These are phyloP conservation scores for Benthosema pterotum DNA, from an alignment of 2,797 vertebrate species.

Conservation along the genomic window DNA sequence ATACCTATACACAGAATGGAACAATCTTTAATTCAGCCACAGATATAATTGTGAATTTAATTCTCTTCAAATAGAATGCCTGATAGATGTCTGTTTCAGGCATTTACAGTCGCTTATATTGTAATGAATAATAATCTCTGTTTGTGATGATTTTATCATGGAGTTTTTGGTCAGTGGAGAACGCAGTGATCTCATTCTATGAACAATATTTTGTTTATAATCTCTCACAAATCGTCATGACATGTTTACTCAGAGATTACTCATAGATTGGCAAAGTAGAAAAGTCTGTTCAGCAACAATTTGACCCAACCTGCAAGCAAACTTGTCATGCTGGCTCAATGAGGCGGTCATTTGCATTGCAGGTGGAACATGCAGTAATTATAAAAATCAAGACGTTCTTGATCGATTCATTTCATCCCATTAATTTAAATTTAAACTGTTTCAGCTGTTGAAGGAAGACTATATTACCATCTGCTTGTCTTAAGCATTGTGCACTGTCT, in stretches of 20 bases:
- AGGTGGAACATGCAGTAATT: slow-evolving; percentile 38
- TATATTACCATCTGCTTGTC: slow-evolving; percentile 22
- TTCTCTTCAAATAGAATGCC: slow-evolving; percentile 6
- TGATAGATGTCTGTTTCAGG: slow-evolving; percentile 17
- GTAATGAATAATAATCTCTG: not conserved
- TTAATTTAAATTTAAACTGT: slow-evolving; percentile 39
- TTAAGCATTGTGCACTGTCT: slow-evolving; percentile 24
- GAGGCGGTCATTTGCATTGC: slow-evolving; percentile 34
- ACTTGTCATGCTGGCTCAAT: slow-evolving; percentile 16
- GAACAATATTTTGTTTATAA: not conserved
- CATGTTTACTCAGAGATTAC: not conserved
- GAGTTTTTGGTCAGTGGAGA: slow-evolving; percentile 5
- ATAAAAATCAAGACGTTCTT: slow-evolving; percentile 40
- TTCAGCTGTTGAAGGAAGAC: slow-evolving; percentile 22
- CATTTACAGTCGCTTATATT: no score
- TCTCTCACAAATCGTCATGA: not conserved
- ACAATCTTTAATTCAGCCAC: slow-evolving; percentile 23
- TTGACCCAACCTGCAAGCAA: not conserved
- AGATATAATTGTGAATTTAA: slow-evolving; percentile 14
- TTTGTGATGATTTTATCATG: not conserved
- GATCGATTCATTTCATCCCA: slow-evolving; percentile 3
- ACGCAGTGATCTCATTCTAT: slow-evolving; percentile 9
- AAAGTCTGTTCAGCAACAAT: slow-evolving; percentile 21
- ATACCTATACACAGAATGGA: not conserved
- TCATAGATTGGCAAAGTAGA: slow-evolving; percentile 4